phyloP scores from a whole-genome alignment of 2,888 invertebrate genomes.

The Drosophila rellima region DNA sequence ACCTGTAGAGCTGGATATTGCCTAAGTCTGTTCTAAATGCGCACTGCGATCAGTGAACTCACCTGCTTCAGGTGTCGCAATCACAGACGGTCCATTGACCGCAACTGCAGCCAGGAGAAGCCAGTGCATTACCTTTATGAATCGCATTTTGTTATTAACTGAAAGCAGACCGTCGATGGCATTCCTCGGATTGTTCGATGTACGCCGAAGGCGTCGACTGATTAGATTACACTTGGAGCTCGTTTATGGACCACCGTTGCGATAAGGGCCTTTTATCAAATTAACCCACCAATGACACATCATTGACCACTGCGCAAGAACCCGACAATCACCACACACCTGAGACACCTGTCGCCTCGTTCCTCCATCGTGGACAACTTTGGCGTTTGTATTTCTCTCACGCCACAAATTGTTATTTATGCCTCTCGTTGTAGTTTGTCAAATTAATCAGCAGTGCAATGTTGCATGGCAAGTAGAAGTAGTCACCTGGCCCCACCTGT shows the following conservation, averaged over 20 bases:
- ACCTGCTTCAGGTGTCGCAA: conserved; percentile 36
- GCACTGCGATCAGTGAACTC: conserved; percentile 27
- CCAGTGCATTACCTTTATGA: conserved; percentile 22
- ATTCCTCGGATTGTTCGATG: conserved; percentile 8
- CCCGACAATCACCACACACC: background rate
- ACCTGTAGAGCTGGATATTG: conserved; percentile 26
- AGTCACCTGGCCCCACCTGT: background rate
- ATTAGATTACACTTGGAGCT: conserved; percentile 27
- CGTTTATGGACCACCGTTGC: conserved; percentile 24
- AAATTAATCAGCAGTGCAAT: conserved; percentile 59
- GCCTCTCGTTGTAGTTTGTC: conserved; percentile 44
- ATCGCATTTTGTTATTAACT: conserved; percentile 57
- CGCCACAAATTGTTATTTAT: conserved; percentile 48
- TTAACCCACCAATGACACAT: conserved; percentile 14
- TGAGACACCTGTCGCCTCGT: background rate
- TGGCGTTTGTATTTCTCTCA: conserved; percentile 39
- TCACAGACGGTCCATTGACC: background rate
- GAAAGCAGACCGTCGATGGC: background rate
- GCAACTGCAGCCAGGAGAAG: conserved; percentile 27
- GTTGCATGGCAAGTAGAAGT: conserved; percentile 38
- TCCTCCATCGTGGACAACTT: background rate
- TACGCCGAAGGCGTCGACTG: conserved; percentile 9
- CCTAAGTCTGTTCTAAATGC: background rate
- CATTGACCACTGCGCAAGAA: conserved; percentile 14
- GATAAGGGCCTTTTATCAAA: conserved; percentile 35